Conservation (phyloP, 2,888 invertebrate genomes). For the Macrosoma leucophasiata region DNA sequence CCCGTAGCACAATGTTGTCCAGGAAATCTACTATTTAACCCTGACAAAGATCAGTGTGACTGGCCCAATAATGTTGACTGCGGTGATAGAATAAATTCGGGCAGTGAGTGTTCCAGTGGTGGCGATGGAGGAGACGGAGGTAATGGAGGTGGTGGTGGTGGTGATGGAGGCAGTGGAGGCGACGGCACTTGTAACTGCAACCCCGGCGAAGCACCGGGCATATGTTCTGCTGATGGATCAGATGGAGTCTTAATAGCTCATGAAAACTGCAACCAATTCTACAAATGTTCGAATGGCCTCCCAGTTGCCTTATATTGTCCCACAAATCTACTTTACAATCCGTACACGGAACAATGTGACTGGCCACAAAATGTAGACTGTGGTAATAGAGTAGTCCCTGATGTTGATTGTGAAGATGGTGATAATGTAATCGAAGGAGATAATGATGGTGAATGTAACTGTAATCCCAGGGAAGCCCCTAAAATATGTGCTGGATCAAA, state of each 20-base stretch:
- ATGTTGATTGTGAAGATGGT: slow-evolving; percentile 17
- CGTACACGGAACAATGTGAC: slow-evolving; percentile 33
- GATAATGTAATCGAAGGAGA: slow-evolving; percentile 10
- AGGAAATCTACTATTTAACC: slow-evolving; percentile 29
- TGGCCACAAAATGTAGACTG: slow-evolving; percentile 40
- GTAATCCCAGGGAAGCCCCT: slow-evolving; percentile 18
- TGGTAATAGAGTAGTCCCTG: slow-evolving; percentile 29
- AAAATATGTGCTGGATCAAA: slow-evolving; percentile 30
- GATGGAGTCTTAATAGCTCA: slow-evolving; percentile 36
- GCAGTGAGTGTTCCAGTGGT: too few species aligned
- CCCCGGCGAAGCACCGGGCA: slow-evolving; percentile 30
- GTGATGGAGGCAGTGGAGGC: slow-evolving; percentile 1
- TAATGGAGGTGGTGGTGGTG: too few species aligned
- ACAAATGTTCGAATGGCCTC: slow-evolving; percentile 32
- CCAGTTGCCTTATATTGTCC: slow-evolving; percentile 33
- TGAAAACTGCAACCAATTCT: slow-evolving; percentile 37
- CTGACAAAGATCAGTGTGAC: slow-evolving; percentile 27
- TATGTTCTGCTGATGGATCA: slow-evolving; percentile 32
- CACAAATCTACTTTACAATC: slow-evolving; percentile 32
- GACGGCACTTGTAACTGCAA: slow-evolving; percentile 24
- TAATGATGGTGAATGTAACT: slow-evolving; percentile 17
- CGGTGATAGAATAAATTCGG: slow-evolving; percentile 26
- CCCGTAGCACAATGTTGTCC: slow-evolving; percentile 27
- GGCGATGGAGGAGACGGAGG: too few species aligned
- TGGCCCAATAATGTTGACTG: slow-evolving; percentile 32